Evolutionary conservation across 2,797 vertebrate species (phyloP), one percentile per base, ranked within the genome.

Genomic region (Sebastes nivosus): DNA sequence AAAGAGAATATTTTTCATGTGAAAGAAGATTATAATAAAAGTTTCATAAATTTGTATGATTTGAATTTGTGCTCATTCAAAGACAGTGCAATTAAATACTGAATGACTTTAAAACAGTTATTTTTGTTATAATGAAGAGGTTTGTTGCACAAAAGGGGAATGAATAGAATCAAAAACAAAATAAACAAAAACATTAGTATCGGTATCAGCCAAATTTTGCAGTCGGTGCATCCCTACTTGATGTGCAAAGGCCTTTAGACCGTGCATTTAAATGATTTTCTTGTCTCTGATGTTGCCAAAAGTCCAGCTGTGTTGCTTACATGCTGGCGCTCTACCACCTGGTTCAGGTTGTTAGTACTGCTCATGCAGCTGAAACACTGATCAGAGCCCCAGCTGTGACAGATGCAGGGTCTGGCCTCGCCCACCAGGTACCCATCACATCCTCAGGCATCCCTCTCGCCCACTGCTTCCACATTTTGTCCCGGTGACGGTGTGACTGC

Each of bases 371-470:
- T 66, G 59, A 83, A 82, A 64, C 63, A 24, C 16, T n/a, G 50
- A 83, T 89, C 79, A 72, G 58, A 22, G 66, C 67, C 34, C 79
- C 72, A 82, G 82, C 65, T 93, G 77, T 55, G 61, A 71, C 72
- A 68, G 84, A 76, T 72, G 66, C 57, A 8, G 66, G 34, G 50
- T 69, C 82, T 80, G 60, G 75, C 32, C 30, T 16, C 22, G 46
- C 80, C 69, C 82, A 80, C 80, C 79, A 81, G 38, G 79, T 84
- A 67, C 42, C 86, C 73, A 9, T 75, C 70, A 34, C 29, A 4
- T 78, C 72, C 75, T 80, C 75, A 50, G 55, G 65, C 25, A 2
- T 57, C 75, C 75, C 27, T 6, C 71, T 67, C 8, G 11, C 55
- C 71, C 12, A 34, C 55, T 2, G 27, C 80, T 70, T 79, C 54